A percentile compares a stretch with the other conserved stretches of the same genome.
Conservation (phyloP, 2,888 invertebrate species). For the Chaitophorus viminalis region DNA sequence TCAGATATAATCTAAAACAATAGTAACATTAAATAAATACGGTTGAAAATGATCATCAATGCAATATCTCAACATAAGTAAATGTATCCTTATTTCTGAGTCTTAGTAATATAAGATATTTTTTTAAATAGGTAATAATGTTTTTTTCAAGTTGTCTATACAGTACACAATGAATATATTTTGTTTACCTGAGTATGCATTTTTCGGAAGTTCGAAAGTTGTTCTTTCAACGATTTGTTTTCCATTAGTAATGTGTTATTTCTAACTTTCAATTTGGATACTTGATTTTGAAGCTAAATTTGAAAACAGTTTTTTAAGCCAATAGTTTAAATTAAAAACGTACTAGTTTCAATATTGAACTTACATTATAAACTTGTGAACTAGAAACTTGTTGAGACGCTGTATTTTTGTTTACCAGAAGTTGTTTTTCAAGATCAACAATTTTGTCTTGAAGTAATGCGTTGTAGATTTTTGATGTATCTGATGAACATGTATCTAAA, state of each 20-base stretch:
- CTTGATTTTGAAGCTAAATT: not conserved
- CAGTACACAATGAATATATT: too few species aligned
- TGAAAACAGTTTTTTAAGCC: not conserved
- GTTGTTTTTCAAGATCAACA: slow-evolving; percentile 20
- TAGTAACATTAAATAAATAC: not conserved
- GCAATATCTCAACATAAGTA: not conserved
- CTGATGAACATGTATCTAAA: not conserved
- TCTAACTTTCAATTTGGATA: not conserved
- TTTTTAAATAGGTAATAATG: too few species aligned
- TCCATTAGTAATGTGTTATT: not conserved
- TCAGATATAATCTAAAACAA: not conserved
- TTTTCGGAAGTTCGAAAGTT: slow-evolving; percentile 30
- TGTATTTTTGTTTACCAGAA: not conserved
- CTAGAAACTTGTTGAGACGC: not conserved
- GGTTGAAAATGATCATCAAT: not conserved
- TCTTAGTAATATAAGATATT: too few species aligned
- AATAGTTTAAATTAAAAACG: not conserved
- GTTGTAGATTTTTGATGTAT: not conserved
- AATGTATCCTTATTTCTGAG: too few species aligned
- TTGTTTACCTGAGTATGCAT: slow-evolving; percentile 17
- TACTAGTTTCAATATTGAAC: not conserved
- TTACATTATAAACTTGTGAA: not conserved
- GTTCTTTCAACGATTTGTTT: slow-evolving; percentile 19
- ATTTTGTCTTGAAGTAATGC: slow-evolving; percentile 14
- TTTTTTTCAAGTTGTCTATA: too few species aligned